Base-by-base conservation (phyloP, 2,113 vertebrate genomes). In the Bos javanicus region DNA sequence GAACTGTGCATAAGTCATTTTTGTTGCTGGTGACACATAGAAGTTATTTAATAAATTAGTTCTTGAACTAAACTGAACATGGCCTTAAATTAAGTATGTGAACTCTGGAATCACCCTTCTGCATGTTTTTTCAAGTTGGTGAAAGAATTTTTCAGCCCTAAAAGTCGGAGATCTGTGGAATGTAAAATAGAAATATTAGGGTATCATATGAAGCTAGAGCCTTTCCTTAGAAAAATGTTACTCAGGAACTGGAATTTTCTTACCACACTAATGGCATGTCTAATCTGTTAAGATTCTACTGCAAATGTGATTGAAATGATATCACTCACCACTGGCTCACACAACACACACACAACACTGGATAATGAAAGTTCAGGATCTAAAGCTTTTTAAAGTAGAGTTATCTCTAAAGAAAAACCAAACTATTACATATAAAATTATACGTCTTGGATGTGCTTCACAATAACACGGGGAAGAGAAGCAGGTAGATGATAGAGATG, bases 201-300 rank as follows among this genome's bases (percentile, higher is more conserved):
- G 80, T 84, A 54, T 54, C 43, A 5, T 14, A 74, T 83, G 36
- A 93, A 91, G 17, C 74, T 78, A 60, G 17, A 93, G 28, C 2
- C 33, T 95, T 92, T 96, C 67, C 57, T 97, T 60, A 91, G 74
- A 95, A 96, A 96, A 91, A 39, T 60, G 19, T 95, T 84, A 85
- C 28, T 92, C 10, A 85, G 81, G 50, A 87, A 86, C 36, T 86
- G 87, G 94, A 93, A 95, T 21, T 21, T 85, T 88, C 59, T 93
- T 87, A 87, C 36, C n/a, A 91, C 23, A 36, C 39, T 94, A 90
- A 87, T 56, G 36, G 28, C 60, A 94, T 10, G 3, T 80, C 59
- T 87, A 60, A 92, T 81, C 39, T 94, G 28, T 39, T 10, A 64
- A 60, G 1, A 94, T 71, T 52, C 83, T 60, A 60, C 5, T 91